Conservation (phyloP, 2,888 invertebrate genomes). For the Acronicta aceris region DNA sequence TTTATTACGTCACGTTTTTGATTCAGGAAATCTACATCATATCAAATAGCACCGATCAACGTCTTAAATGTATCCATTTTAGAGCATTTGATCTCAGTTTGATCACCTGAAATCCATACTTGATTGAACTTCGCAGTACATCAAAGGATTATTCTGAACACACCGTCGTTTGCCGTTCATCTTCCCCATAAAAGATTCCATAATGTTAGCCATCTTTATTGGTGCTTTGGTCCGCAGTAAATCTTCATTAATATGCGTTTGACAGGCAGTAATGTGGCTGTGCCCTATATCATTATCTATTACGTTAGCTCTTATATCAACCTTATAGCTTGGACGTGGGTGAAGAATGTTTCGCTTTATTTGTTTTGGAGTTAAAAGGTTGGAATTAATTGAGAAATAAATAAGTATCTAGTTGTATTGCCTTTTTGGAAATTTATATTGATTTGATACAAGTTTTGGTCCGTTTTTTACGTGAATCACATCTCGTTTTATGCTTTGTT, state of each 20-base stretch:
- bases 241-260: slow-evolving; percentile 62
- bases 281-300: slow-evolving; percentile 57
- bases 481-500: not conserved
- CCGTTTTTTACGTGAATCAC: slow-evolving; percentile 1
- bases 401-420: slow-evolving; percentile 1
- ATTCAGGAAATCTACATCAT: not conserved
- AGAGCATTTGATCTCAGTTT: slow-evolving; percentile 28
- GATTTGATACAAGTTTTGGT: not conserved
- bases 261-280: slow-evolving; percentile 57
- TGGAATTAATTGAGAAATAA: slow-evolving; percentile 24
- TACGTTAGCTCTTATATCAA: slow-evolving; percentile 39
- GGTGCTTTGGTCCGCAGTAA: slow-evolving; percentile 44
- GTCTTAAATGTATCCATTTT: slow-evolving; percentile 13
- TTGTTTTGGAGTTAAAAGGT: slow-evolving; percentile 39
- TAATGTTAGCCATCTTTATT: slow-evolving; percentile 33
- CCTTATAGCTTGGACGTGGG: slow-evolving; percentile 33
- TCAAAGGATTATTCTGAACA: slow-evolving; percentile 36
- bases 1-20: not conserved
- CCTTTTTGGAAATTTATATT: not conserved
- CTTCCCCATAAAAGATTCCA: slow-evolving; percentile 26
- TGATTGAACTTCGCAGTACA: slow-evolving; percentile 38
- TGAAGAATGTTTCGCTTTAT: slow-evolving; percentile 37
- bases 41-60: slow-evolving; percentile 17
- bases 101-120: slow-evolving; percentile 36
- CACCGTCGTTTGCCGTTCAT: slow-evolving; percentile 16